phyloP scores from a whole-genome alignment of 2,797 vertebrate species.

The Amniataba percoides region DNA sequence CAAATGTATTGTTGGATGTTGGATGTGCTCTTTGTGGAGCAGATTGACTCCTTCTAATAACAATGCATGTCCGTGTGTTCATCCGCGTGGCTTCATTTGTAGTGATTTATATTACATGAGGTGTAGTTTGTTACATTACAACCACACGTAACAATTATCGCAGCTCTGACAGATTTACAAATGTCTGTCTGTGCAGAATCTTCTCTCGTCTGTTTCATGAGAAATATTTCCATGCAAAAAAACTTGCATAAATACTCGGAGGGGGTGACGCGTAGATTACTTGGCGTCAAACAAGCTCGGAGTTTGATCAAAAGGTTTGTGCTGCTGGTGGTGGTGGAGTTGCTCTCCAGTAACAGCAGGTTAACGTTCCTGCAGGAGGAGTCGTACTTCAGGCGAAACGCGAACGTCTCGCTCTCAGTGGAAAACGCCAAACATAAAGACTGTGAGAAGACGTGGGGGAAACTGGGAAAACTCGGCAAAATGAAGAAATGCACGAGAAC shows the following conservation, averaged over 20 bases:
- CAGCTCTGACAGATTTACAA: not conserved
- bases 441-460: not conserved
- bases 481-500: not conserved
- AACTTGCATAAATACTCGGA: not conserved
- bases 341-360: slow-evolving; percentile 23
- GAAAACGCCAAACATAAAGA: slow-evolving; percentile 16
- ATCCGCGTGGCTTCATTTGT: slow-evolving; percentile 50
- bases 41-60: slow-evolving; percentile 11
- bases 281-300: slow-evolving; percentile 17
- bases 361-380: slow-evolving; percentile 2
- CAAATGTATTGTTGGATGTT: not conserved
- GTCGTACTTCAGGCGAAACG: slow-evolving; percentile 21
- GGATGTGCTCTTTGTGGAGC: slow-evolving; percentile 7
- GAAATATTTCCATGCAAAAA: not conserved
- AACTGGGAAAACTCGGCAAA: too few species aligned
- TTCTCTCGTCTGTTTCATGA: not conserved
- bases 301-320: slow-evolving; percentile 30
- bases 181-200: not conserved
- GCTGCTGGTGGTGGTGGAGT: slow-evolving; percentile 10
- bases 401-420: slow-evolving; percentile 29
- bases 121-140: slow-evolving; percentile 5
- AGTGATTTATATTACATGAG: slow-evolving; percentile 44
- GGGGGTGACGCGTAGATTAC: slow-evolving; percentile 25
- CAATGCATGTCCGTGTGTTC: slow-evolving; percentile 21
- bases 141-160: not conserved